These are phyloP conservation scores for Sebastes itinus DNA, from an alignment of 2,797 vertebrate species.

Conservation along the genomic window DNA sequence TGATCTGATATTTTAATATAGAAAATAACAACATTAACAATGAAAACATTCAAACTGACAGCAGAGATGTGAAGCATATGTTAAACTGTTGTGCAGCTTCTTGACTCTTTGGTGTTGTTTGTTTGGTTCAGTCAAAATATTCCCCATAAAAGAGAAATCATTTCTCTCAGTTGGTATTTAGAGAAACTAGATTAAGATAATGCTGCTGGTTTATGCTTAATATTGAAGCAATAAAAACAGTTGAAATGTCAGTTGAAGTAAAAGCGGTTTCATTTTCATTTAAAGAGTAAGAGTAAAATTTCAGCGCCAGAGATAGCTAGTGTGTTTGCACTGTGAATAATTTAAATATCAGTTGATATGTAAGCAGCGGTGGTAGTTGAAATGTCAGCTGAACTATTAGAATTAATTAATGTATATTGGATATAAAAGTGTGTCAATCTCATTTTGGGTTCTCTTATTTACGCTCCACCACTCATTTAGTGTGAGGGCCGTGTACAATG, in stretches of 20 bases:
- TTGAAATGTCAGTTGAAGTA: neutral
- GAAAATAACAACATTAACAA: neutral
- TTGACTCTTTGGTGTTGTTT: neutral
- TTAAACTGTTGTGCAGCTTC: neutral
- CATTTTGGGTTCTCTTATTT: neutral
- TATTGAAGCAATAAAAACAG: neutral
- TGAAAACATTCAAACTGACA: neutral
- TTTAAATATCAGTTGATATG: neutral
- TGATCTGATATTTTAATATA: neutral
- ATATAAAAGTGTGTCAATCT: neutral
- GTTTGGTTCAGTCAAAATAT: neutral
- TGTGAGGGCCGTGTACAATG: conserved; percentile 81
- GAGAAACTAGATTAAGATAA: neutral
- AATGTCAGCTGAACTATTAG: neutral
- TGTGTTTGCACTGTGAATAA: neutral
- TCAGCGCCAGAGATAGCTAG: neutral
- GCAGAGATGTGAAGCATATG: neutral
- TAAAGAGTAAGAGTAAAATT: neutral
- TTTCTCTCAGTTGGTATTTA: neutral
- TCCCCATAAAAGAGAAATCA: neutral
- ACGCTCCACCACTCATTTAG: conserved; percentile 46
- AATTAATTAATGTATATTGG: neutral
- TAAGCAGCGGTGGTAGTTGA: neutral
- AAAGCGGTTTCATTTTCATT: neutral
- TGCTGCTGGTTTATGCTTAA: neutral